Evolutionary conservation across 2,888 invertebrate genomes (phyloP).

Genomic region (Amorpha juglandis): DNA sequence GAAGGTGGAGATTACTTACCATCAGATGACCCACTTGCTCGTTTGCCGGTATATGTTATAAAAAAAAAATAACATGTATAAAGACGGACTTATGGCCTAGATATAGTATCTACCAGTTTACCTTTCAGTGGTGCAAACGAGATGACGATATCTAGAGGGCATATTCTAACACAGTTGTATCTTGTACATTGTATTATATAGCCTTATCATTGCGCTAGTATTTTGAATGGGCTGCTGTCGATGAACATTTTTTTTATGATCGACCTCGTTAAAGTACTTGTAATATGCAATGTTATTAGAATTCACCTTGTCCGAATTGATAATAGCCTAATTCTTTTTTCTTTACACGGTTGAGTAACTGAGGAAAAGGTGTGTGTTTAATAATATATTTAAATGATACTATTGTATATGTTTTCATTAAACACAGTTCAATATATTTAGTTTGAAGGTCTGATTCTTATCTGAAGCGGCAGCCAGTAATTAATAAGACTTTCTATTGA

Average conservation of each 20-base stretch:
- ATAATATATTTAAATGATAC: not conserved
- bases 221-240: conserved; percentile 4
- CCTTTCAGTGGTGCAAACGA: no score
- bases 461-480: no score
- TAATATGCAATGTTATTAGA: conserved; percentile 3
- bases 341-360: not conserved
- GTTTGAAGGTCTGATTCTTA: no score
- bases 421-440: no score
- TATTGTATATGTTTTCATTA: not conserved
- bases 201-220: conserved; percentile 1
- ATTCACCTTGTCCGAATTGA: conserved; percentile 18
- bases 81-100: no score
- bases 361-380: not conserved
- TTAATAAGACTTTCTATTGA: no score
- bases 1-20: no score
- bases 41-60: no score
- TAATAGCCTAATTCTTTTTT: conserved; percentile 9
- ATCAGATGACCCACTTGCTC: no score
- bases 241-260: not conserved
- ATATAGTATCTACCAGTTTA: no score
- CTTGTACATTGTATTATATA: not conserved
- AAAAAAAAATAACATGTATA: no score
- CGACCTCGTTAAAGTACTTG: conserved; percentile 1
- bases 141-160: not conserved
- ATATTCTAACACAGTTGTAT: not conserved